phyloP scores from a whole-genome alignment of 2,797 vertebrate genomes.

The Menidia menidia region DNA sequence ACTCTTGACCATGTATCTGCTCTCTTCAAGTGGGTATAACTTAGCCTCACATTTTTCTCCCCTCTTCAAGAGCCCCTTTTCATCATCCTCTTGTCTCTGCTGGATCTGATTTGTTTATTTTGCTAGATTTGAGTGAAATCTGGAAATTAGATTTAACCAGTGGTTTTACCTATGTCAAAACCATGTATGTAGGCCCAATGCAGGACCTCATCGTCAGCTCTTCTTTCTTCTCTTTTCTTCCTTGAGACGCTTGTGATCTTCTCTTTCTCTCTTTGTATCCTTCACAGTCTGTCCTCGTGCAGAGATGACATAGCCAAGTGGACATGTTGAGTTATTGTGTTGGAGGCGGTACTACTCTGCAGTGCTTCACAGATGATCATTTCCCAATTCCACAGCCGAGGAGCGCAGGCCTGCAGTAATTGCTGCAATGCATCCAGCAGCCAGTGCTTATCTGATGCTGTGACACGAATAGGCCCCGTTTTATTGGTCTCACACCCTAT shows the following conservation, averaged over 20 bases:
- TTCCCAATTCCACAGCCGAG: conserved; percentile 76
- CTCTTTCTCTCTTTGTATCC: conserved; percentile 34
- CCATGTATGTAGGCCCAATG: not conserved
- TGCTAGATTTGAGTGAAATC: conserved; percentile 8
- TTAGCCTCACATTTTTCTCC: conserved; percentile 12
- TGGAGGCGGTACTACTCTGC: conserved; percentile 73
- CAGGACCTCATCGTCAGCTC: conserved; percentile 2
- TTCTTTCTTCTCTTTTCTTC: conserved; percentile 15
- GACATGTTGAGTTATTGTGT: conserved; percentile 81
- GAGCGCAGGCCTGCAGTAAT: conserved; percentile 74
- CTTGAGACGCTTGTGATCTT: conserved; percentile 31
- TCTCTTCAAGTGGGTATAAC: conserved; percentile 15
- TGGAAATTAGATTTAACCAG: conserved; percentile 9
- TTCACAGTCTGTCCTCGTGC: conserved; percentile 53
- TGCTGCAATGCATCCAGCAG: conserved; percentile 79
- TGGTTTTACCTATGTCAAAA: conserved; percentile 18
- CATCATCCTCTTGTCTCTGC: not conserved
- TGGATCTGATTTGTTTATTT: conserved; percentile 15
- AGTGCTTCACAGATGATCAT: conserved; percentile 80
- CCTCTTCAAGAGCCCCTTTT: conserved; percentile 15
- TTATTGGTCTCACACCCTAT: conserved; percentile 78
- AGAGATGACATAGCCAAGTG: conserved; percentile 73
- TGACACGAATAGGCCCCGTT: conserved; percentile 76
- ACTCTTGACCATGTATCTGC: conserved; percentile 22
- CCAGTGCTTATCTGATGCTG: conserved; percentile 79